Conservation (phyloP, 2,113 vertebrate genomes). For the Nesogale talazaci region DNA sequence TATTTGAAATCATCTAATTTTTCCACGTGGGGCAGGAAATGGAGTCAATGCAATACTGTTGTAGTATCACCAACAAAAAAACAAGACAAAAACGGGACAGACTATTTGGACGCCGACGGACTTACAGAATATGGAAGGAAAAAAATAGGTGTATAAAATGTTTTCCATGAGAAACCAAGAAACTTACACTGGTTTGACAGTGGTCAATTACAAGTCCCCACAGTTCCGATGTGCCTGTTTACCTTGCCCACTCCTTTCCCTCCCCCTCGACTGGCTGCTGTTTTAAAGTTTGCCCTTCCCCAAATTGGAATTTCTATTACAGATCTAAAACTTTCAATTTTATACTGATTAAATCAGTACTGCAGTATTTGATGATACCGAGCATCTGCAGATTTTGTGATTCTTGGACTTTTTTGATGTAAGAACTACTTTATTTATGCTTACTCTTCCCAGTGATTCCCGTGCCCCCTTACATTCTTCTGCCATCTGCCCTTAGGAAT, state of each 20-base stretch:
- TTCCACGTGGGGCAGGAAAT: slow-evolving; percentile 77
- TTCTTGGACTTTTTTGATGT: slow-evolving; percentile 86
- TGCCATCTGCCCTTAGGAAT: slow-evolving; percentile 86
- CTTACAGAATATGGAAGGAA: slow-evolving; percentile 82
- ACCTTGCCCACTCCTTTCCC: slow-evolving; percentile 76
- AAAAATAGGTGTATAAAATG: slow-evolving; percentile 89
- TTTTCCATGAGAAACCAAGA: slow-evolving; percentile 95
- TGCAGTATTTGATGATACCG: slow-evolving; percentile 88
- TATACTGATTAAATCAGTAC: slow-evolving; percentile 90
- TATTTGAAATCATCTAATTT: slow-evolving; percentile 98
- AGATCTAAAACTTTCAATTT: slow-evolving; percentile 89
- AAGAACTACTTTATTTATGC: slow-evolving; percentile 89
- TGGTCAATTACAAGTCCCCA: slow-evolving; percentile 90
- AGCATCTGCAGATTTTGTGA: slow-evolving; percentile 88
- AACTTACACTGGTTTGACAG: slow-evolving; percentile 95
- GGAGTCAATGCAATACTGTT: slow-evolving; percentile 79
- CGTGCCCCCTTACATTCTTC: slow-evolving; percentile 66
- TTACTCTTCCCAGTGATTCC: slow-evolving; percentile 72
- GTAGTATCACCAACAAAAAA: slow-evolving; percentile 82
- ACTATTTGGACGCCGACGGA: slow-evolving; percentile 81
- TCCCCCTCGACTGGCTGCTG: slow-evolving; percentile 84
- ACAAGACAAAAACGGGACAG: slow-evolving; percentile 56
- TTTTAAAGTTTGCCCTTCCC: slow-evolving; percentile 90
- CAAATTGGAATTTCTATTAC: slow-evolving; percentile 89
- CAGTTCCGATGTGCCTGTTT: slow-evolving; percentile 92